These are phyloP conservation scores for Archips xylosteana DNA, from an alignment of 2,888 invertebrate species.

Conservation along the genomic window DNA sequence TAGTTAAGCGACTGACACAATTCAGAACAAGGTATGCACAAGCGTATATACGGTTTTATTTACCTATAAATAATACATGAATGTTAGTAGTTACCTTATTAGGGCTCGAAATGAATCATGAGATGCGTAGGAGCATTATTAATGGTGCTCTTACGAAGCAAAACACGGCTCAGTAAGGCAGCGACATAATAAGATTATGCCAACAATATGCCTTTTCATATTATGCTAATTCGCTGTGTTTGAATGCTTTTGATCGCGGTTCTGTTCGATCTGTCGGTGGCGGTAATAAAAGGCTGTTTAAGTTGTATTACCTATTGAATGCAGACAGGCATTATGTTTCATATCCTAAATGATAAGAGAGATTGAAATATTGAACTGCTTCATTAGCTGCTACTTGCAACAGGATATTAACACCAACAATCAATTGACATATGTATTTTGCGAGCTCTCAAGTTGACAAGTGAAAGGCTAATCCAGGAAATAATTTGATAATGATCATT, in stretches of 20 bases:
- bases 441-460: too few relatives aligned
- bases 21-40: conserved; percentile 24
- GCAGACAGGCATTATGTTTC: background rate
- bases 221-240: conserved; percentile 8
- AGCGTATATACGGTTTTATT: conserved; percentile 37
- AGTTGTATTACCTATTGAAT: background rate
- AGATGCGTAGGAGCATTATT: conserved; percentile 39
- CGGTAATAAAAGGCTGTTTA: background rate
- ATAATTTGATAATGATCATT: too few relatives aligned
- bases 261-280: background rate
- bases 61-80: conserved; percentile 39
- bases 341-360: background rate
- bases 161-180: conserved; percentile 24
- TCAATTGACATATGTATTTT: too few relatives aligned
- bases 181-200: conserved; percentile 19
- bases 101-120: conserved; percentile 55
- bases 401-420: too few relatives aligned
- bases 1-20: conserved; percentile 34
- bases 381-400: background rate
- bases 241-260: conserved; percentile 1
- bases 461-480: too few relatives aligned
- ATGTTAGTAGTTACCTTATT: conserved; percentile 71
- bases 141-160: conserved; percentile 33
- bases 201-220: conserved; percentile 20
- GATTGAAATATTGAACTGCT: background rate